A percentile compares a stretch with the other conserved stretches of the same genome.
phyloP scores from a whole-genome alignment of 1,140 invertebrate species.

The Drepana arcuata region DNA sequence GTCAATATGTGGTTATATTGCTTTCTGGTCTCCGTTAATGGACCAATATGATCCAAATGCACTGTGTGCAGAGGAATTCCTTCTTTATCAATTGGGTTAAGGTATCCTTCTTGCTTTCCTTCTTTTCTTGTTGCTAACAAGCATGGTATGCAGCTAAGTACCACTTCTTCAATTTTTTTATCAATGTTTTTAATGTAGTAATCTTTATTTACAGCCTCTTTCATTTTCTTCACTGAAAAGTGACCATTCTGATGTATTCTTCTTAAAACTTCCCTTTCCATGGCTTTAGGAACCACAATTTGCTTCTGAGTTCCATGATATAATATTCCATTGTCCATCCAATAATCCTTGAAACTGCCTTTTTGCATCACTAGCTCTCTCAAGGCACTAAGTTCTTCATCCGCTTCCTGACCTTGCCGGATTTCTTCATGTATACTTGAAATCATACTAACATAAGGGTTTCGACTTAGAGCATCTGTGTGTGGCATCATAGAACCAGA shows the following conservation, averaged over 20 bases:
- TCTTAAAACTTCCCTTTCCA: not conserved
- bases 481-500: slow-evolving; percentile 38
- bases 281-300: not conserved
- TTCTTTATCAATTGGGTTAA: not conserved
- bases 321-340: slow-evolving; percentile 1
- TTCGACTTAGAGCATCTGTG: slow-evolving; percentile 44
- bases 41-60: not conserved
- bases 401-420: slow-evolving; percentile 12
- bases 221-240: not conserved
- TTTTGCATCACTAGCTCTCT: slow-evolving; percentile 13
- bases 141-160: not conserved
- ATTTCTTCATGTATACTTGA: slow-evolving; percentile 1
- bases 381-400: slow-evolving; percentile 23
- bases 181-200: not conserved
- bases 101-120: not conserved
- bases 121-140: not conserved
- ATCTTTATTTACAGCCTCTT: not conserved
- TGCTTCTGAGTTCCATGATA: not conserved
- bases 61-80: not conserved
- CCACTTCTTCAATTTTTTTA: not conserved
- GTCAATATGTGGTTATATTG: not conserved
- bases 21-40: not conserved
- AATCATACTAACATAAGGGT: slow-evolving; percentile 10
- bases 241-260: not conserved
- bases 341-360: slow-evolving; percentile 9